Conservation (phyloP, 2,797 vertebrate genomes). For the Scolopax bukidnonensis region DNA sequence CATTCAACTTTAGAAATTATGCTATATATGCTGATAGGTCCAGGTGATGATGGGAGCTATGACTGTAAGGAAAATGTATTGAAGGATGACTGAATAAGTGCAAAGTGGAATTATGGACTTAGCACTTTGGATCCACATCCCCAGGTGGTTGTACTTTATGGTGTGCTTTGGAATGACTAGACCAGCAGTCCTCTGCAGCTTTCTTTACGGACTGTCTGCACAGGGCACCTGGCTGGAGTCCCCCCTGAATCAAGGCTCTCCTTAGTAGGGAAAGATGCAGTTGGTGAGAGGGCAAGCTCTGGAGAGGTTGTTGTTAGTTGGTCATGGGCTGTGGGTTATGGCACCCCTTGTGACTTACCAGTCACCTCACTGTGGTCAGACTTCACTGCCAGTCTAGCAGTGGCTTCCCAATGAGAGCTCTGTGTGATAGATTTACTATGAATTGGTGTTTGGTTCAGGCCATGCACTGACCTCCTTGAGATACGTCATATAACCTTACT, state of each 20-base stretch:
- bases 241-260: neutral
- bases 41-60: neutral
- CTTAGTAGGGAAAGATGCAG: neutral
- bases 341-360: neutral
- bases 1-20: neutral
- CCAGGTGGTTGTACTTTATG: neutral
- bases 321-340: neutral
- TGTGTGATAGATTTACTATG: neutral
- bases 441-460: neutral
- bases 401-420: neutral
- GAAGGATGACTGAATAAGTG: neutral
- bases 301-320: neutral
- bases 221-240: neutral
- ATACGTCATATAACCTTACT: neutral
- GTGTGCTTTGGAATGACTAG: neutral
- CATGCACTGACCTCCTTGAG: neutral
- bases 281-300: neutral
- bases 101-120: neutral
- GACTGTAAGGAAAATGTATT: neutral
- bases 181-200: neutral
- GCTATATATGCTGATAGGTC: fast-evolving
- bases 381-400: neutral
- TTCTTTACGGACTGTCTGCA: neutral
- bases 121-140: neutral
- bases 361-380: neutral